A percentile compares a stretch with the other conserved stretches of the same genome.
These are phyloP conservation scores for Drosophila equinoxialis DNA, from an alignment of 1,140 invertebrate genomes.

Conservation along the genomic window DNA sequence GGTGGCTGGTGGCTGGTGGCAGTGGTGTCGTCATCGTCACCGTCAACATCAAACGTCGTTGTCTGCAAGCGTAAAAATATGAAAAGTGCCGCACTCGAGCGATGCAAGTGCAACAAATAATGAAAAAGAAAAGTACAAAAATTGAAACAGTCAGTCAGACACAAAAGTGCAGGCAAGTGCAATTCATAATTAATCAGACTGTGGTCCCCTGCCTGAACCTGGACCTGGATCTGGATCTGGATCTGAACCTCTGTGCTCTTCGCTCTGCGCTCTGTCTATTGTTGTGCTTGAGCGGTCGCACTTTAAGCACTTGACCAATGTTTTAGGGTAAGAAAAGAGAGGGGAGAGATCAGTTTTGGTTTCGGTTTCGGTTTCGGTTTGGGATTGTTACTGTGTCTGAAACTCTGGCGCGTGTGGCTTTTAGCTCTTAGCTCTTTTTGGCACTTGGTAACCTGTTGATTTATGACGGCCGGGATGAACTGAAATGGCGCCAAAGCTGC, in stretches of 20 bases:
- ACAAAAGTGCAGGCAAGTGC: constrained; percentile 28
- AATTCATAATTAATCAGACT: constrained; percentile 77
- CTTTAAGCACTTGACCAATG: neutral
- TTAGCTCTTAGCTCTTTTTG: constrained; percentile 22
- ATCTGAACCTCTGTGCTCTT: too few species aligned
- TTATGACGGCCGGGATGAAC: constrained; percentile 44
- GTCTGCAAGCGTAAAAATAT: constrained; percentile 75
- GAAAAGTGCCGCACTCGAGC: constrained; percentile 62
- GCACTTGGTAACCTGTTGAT: constrained; percentile 52
- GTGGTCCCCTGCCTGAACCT: neutral
- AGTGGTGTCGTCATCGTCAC: constrained; percentile 29
- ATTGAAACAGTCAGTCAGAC: neutral
- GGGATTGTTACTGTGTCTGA: neutral
- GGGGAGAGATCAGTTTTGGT: neutral
- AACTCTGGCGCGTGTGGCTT: neutral
- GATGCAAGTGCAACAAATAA: constrained; percentile 39
- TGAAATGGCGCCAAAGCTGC: constrained; percentile 34
- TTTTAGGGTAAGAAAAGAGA: neutral
- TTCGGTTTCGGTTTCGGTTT: neutral
- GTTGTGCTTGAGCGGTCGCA: neutral
- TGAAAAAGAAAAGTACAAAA: neutral
- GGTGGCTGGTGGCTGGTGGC: neutral
- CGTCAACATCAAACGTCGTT: constrained; percentile 14
- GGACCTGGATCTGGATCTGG: constrained; percentile 4
- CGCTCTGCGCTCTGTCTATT: constrained; percentile 1